Conservation (phyloP, 2,797 vertebrate genomes). For the Pygocentrus nattereri region DNA sequence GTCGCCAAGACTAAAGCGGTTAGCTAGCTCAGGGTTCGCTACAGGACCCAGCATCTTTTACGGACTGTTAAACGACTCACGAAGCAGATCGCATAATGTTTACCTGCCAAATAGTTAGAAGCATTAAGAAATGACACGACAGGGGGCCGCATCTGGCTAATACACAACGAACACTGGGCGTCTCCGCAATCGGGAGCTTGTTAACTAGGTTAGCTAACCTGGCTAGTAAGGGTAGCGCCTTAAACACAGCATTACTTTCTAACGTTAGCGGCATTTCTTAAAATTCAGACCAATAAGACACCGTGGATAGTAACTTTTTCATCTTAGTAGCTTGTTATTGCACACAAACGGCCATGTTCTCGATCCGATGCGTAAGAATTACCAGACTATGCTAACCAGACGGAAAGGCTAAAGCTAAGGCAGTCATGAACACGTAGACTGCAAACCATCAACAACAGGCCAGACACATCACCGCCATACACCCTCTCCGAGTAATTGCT, state of each 20-base stretch:
- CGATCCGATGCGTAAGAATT: background rate
- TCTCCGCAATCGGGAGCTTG: background rate
- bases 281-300: background rate
- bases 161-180: background rate
- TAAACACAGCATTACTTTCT: too few relatives aligned
- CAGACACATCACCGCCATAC: background rate
- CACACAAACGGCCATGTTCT: background rate
- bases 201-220: too few relatives aligned
- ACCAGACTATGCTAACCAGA: background rate
- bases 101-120: too few relatives aligned
- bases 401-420: background rate
- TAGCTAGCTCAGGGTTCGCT: too few relatives aligned
- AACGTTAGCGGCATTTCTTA: too few relatives aligned
- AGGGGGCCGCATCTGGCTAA: background rate
- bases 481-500: background rate
- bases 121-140: too few relatives aligned
- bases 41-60: too few relatives aligned
- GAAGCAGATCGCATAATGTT: too few relatives aligned
- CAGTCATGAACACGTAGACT: too few relatives aligned
- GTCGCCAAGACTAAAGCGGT: too few relatives aligned
- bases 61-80: too few relatives aligned
- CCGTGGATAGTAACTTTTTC: background rate
- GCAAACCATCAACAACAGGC: conserved; percentile 12
- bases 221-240: too few relatives aligned
- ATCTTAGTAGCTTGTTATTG: background rate